A percentile compares a stretch with the other conserved stretches of the same genome.
phyloP scores from a whole-genome alignment of 2,888 invertebrate species.

The Lydus trimaculatus region DNA sequence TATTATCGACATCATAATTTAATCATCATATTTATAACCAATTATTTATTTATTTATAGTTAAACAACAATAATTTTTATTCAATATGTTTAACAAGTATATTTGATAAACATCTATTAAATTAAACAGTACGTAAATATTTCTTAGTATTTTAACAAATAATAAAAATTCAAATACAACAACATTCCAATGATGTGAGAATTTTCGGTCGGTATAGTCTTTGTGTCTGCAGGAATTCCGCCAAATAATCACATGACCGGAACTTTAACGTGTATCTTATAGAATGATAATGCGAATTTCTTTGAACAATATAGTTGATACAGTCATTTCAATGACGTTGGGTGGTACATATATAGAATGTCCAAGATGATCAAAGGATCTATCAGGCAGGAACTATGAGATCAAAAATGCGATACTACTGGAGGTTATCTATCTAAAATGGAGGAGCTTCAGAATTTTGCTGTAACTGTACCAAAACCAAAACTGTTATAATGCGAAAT shows the following conservation, averaged over 20 bases:
- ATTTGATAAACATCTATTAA: background rate
- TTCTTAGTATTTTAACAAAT: slow-evolving; percentile 2
- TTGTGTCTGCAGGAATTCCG: slow-evolving; percentile 27
- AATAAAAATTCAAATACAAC: background rate
- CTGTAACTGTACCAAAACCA: too few relatives aligned
- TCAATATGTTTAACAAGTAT: background rate
- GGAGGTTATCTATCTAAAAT: too few relatives aligned
- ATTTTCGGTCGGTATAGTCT: slow-evolving; percentile 11
- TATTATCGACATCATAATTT: background rate
- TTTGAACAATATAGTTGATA: slow-evolving; percentile 13
- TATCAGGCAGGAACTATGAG: background rate
- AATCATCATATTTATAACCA: slow-evolving; percentile 7
- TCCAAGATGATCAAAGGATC: background rate
- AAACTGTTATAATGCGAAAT: too few relatives aligned
- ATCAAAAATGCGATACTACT: too few relatives aligned
- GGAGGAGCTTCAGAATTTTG: too few relatives aligned
- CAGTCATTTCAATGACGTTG: background rate
- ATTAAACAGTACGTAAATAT: background rate
- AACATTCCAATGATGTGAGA: background rate
- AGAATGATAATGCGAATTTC: slow-evolving; percentile 35
- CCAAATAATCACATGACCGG: slow-evolving; percentile 37
- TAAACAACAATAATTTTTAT: background rate
- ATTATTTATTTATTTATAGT: background rate
- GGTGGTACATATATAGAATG: background rate
- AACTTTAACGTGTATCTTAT: slow-evolving; percentile 30